These are phyloP conservation scores for Criorhina ranunculi DNA, from an alignment of 2,888 invertebrate genomes.

Conservation along the genomic window DNA sequence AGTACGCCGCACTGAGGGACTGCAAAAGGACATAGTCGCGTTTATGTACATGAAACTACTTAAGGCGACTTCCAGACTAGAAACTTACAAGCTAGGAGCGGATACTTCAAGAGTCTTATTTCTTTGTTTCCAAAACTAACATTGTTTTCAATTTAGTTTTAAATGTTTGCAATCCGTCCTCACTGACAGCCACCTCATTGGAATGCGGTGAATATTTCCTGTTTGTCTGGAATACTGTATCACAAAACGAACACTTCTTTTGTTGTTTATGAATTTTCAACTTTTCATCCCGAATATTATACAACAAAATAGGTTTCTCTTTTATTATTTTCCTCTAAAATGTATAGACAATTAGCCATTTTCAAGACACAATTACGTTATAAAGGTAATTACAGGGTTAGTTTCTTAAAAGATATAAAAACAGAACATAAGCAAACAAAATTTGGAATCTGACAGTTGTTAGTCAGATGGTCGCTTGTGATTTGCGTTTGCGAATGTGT, in stretches of 20 bases:
- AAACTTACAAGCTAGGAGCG: too few species aligned
- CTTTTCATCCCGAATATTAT: background rate
- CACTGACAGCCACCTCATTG: background rate
- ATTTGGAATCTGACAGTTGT: slow-evolving; percentile 19
- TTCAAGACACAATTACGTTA: slow-evolving; percentile 9
- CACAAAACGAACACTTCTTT: slow-evolving; percentile 41
- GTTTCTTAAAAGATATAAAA: background rate
- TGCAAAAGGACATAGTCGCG: too few species aligned
- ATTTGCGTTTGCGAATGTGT: too few species aligned
- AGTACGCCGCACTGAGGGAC: too few species aligned
- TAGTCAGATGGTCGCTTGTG: slow-evolving; percentile 29
- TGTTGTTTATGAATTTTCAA: slow-evolving; percentile 18
- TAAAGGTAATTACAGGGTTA: slow-evolving; percentile 4
- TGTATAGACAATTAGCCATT: slow-evolving; percentile 26
- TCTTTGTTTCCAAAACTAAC: too few species aligned
- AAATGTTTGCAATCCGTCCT: background rate
- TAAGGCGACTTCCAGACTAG: too few species aligned
- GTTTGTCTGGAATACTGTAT: background rate
- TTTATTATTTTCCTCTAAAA: background rate
- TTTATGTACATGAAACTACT: too few species aligned
- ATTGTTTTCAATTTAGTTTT: background rate
- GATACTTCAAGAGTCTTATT: too few species aligned
- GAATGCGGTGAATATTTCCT: background rate
- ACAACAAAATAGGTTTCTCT: background rate
- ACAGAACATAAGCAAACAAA: background rate